Evolutionary conservation across 2,888 invertebrate genomes (phyloP), one percentile per base, ranked within the genome.

Genomic region (Ceraclea dissimilis): DNA sequence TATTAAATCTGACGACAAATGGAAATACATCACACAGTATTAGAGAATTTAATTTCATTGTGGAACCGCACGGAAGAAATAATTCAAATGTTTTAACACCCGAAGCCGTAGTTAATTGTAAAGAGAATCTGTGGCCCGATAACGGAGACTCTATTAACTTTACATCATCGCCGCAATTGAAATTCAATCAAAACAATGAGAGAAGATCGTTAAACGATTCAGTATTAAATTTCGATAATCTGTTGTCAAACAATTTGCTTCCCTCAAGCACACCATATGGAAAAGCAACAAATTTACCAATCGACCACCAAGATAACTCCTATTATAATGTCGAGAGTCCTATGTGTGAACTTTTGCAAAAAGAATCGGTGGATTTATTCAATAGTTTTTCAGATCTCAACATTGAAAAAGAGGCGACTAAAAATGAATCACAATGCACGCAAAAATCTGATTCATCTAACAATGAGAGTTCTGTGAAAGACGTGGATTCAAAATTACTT

Each of bases 261-360:
- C 48, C 34, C 5, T 48, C 33, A 2, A 53, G 53, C 48, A 53
- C 53, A 11, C 53, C 53, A 8, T 53, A 54, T 43, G 34, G 49
- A 22, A 43, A 43, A 49, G 16, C 26, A 11, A 19, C 8, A 10
- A 13, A 13, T 16, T 2, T n/a, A 8, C 5, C 13, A 39, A 39
- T 2, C 4, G 39, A 39, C 5, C 8, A 39, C 4, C 39, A 39
- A 13, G 39, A 39, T 39, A 11, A 31, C 6, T 8, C 13, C 13
- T 39, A 4, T n/a, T 8, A n/a, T 13, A 16, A 39, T 5, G 13
- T 39, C 16, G 16, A 4, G 4, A 39, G 39, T 39, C 39, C 39
- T n/a, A 39, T 39, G 39, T 4, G 13, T 39, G 16, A 16, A 4
- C 2, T 39, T 13, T 39, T 39, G 13, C 5, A 13, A 13, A 39